Conservation (phyloP, 2,797 vertebrate species). For the Holocentrus rufus region DNA sequence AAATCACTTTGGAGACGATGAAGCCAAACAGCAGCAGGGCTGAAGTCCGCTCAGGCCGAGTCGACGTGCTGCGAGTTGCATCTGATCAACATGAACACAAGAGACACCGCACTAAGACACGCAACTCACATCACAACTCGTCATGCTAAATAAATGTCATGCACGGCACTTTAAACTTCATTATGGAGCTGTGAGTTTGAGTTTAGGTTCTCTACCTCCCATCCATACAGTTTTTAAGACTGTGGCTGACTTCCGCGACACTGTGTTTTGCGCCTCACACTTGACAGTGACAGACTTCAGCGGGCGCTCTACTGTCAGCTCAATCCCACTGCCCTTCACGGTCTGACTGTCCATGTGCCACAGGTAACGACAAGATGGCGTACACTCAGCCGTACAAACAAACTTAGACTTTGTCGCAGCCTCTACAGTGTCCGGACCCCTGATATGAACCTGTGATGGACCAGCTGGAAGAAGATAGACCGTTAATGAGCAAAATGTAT, state of each 20-base stretch:
- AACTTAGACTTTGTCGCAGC: constrained; percentile 24
- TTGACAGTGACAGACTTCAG: constrained; percentile 47
- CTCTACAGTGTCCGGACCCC: constrained; percentile 33
- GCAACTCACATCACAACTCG: not conserved
- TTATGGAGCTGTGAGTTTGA: too few relatives aligned
- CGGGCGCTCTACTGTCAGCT: constrained; percentile 40
- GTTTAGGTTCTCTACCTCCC: constrained; percentile 33
- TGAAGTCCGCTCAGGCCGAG: constrained; percentile 13
- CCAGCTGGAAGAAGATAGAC: constrained; percentile 47
- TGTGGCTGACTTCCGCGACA: constrained; percentile 22
- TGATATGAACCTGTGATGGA: constrained; percentile 51
- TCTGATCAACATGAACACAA: not conserved
- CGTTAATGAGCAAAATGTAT: not conserved
- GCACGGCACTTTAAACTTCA: too few relatives aligned
- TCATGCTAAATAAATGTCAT: not conserved
- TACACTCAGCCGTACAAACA: constrained; percentile 46
- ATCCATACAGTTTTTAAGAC: constrained; percentile 33
- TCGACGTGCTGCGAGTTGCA: not conserved
- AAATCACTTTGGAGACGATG: constrained; percentile 3
- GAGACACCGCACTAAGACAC: not conserved
- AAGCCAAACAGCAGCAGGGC: constrained; percentile 36
- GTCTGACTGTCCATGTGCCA: constrained; percentile 32
- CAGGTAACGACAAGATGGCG: constrained; percentile 55
- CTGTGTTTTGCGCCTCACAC: constrained; percentile 60
- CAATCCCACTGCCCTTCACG: constrained; percentile 45